Conservation (phyloP, 2,113 vertebrate genomes). For the Scolopax mira region DNA sequence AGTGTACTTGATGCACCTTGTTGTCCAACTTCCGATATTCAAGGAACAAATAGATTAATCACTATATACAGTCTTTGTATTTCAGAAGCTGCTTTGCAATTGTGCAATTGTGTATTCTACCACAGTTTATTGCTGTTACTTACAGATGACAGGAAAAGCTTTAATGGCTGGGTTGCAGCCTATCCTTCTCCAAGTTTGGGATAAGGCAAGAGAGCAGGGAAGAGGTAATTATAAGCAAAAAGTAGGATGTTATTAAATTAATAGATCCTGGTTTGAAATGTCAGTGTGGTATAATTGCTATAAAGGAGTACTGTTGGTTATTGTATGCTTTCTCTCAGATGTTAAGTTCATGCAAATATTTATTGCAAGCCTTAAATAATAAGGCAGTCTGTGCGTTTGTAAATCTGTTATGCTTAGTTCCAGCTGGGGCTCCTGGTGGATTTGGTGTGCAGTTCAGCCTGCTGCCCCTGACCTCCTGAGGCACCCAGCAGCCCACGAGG, state of each 20-base stretch:
- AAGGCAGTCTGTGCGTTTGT: conserved; percentile 61
- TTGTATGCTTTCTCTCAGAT: conserved; percentile 35
- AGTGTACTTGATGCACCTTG: neutral
- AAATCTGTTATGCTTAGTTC: conserved; percentile 68
- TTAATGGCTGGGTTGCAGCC: neutral
- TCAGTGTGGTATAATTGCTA: conserved; percentile 18
- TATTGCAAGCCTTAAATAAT: conserved; percentile 72
- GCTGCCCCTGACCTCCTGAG: neutral
- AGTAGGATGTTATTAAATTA: neutral
- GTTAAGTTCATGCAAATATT: conserved; percentile 74
- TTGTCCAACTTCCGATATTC: neutral
- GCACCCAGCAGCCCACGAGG: neutral
- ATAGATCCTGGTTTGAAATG: conserved; percentile 17
- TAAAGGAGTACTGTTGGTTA: conserved; percentile 46
- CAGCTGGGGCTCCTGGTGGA: conserved; percentile 14
- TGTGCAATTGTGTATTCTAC: neutral
- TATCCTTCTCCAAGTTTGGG: neutral
- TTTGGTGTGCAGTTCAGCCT: neutral
- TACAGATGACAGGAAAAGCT: neutral
- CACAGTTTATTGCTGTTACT: neutral
- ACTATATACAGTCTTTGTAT: neutral
- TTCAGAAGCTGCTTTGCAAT: neutral
- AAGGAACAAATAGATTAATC: neutral
- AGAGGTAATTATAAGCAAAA: neutral
- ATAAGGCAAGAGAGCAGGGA: neutral